Evolutionary conservation across 2,888 invertebrate species (phyloP).

Genomic region (Conops quadrifasciatus): DNA sequence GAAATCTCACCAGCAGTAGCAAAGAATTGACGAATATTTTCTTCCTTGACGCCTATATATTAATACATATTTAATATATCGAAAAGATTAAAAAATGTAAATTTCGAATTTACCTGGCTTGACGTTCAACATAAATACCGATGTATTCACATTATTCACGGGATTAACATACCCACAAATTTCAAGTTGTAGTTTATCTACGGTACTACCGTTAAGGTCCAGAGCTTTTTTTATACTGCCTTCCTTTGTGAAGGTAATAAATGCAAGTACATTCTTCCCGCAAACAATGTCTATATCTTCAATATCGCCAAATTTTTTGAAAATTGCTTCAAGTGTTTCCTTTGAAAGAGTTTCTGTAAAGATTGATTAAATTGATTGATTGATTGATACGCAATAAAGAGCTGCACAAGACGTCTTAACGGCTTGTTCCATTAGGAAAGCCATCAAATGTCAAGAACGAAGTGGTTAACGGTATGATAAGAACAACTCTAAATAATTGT

Average conservation of each 20-base stretch:
- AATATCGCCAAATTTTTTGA: constrained; percentile 53
- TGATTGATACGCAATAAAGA: neutral
- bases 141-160: constrained; percentile 22
- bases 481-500: no score
- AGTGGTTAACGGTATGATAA: no score
- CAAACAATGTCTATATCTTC: constrained; percentile 48
- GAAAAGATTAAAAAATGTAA: neutral
- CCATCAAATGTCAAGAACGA: no score
- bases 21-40: constrained; percentile 46
- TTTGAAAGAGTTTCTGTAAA: constrained; percentile 31
- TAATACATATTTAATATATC: neutral
- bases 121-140: constrained; percentile 42
- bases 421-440: no score
- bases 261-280: constrained; percentile 46
- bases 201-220: constrained; percentile 48
- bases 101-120: constrained; percentile 37
- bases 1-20: constrained; percentile 48
- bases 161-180: constrained; percentile 40
- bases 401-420: no score
- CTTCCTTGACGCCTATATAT: constrained; percentile 43
- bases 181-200: constrained; percentile 47
- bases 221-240: constrained; percentile 47
- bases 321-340: constrained; percentile 46
- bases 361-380: constrained; percentile 7
- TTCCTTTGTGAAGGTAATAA: constrained; percentile 48